These are phyloP conservation scores for Probosciger aterrimus DNA, from an alignment of 2,113 vertebrate species.

Conservation along the genomic window DNA sequence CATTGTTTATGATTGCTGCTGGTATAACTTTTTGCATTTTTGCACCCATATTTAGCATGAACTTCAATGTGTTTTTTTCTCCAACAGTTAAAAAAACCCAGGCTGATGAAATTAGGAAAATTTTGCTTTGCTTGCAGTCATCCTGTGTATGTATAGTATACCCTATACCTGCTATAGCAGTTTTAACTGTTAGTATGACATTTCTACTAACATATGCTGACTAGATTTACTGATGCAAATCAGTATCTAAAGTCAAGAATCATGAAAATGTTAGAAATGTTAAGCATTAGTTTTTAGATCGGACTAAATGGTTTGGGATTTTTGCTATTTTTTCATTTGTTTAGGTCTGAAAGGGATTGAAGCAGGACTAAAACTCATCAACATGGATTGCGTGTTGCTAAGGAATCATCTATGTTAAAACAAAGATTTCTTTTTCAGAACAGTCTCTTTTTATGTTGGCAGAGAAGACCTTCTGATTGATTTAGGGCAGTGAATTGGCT, in stretches of 20 bases:
- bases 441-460: not conserved
- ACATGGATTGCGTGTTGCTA: not conserved
- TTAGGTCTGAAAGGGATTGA: not conserved
- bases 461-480: constrained; percentile 4
- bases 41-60: not conserved
- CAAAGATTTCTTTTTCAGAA: not conserved
- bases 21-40: not conserved
- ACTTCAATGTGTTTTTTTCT: not conserved
- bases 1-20: not conserved
- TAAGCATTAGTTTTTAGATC: not conserved
- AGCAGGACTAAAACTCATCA: not conserved
- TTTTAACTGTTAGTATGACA: not conserved
- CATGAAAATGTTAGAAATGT: not conserved
- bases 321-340: not conserved
- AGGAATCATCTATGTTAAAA: not conserved
- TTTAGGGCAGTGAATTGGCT: not conserved
- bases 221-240: not conserved
- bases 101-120: not conserved
- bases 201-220: not conserved
- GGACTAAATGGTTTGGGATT: not conserved
- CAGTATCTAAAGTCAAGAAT: not conserved
- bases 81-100: not conserved
- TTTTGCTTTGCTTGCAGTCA: not conserved
- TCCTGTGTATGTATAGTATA: not conserved
- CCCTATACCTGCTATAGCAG: not conserved